A percentile compares a stretch with the other conserved stretches of the same genome.
phyloP scores from a whole-genome alignment of 2,797 vertebrate species.

The Ispidina lecontei region DNA sequence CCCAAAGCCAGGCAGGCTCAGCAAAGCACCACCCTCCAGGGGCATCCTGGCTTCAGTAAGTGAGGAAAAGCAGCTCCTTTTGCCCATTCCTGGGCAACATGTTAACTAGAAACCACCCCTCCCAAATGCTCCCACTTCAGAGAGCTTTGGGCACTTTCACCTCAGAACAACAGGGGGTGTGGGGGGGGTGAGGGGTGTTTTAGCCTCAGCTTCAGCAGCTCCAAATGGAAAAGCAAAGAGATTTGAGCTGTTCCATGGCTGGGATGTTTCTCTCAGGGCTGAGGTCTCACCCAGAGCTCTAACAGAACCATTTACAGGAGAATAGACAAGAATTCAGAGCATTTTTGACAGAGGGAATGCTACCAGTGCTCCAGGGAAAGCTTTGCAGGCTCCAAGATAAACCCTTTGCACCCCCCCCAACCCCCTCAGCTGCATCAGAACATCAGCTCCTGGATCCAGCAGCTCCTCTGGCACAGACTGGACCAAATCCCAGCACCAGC shows the following conservation, averaged over 20 bases:
- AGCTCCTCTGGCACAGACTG: not conserved
- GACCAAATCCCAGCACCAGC: not conserved
- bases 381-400: not conserved
- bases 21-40: constrained; percentile 21
- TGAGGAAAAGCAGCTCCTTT: not conserved
- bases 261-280: not conserved
- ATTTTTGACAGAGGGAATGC: not conserved
- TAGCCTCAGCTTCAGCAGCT: not conserved
- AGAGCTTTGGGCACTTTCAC: not conserved
- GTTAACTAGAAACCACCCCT: not conserved
- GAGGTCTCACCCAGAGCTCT: not conserved
- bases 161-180: not conserved
- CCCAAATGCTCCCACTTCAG: not conserved
- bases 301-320: accelerated
- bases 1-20: not conserved
- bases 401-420: not conserved
- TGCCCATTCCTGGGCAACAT: not conserved
- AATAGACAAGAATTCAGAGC: not conserved
- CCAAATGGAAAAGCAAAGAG: not conserved
- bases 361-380: not conserved
- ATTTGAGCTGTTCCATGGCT: not conserved
- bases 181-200: too few species aligned
- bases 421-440: not conserved
- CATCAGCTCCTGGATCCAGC: not conserved
- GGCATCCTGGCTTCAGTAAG: not conserved